Evolutionary conservation across 2,113 vertebrate species (phyloP), one percentile per base, ranked within the genome.

Genomic region (Crypturellus undulatus): DNA sequence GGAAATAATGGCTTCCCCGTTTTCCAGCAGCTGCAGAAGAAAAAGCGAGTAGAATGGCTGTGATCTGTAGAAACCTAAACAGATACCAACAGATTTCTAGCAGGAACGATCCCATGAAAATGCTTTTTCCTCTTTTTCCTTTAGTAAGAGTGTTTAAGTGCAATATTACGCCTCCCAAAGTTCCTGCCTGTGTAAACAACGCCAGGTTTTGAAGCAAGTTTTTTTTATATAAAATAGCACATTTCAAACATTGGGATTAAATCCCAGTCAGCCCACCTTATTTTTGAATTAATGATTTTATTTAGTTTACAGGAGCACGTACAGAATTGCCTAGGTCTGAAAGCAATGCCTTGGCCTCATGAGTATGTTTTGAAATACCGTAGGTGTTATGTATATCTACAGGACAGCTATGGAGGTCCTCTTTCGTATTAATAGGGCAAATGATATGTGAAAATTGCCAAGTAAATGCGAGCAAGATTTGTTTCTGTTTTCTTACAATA

Each of bases 311-410:
- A 65, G 79, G 62, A 93, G 64, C 80, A 36, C 11, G 2, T 21
- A 2, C 64, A 59, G 87, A 77, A n/a, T 2, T 67, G 36, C 28
- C 49, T 90, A 11, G 13, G 80, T 86, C 64, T 84, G 81, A 92
- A 93, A 92, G 85, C 72, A 83, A 58, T 92, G 77, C 87, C 43
- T 73, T 91, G 96, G 91, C 78, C 91, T 82, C 87, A 91, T 92
- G 95, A 94, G 59, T 72, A 58, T 92, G 87, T 92, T 97, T 95
- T 84, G 80, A 79, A 90, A 73, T 89, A 34, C 67, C 45, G 45
- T 69, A 51, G 49, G 25, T 84, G 38, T 32, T 82, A n/a, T 64
- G 21, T 63, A 19, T 92, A 79, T 86, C 83, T 47, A 2, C 17
- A 38, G 64, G 47, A 68, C 64, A 51, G 90, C 87, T 56, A 12